phyloP scores from a whole-genome alignment of 2,888 invertebrate species.

The Bembecia ichneumoniformis region DNA sequence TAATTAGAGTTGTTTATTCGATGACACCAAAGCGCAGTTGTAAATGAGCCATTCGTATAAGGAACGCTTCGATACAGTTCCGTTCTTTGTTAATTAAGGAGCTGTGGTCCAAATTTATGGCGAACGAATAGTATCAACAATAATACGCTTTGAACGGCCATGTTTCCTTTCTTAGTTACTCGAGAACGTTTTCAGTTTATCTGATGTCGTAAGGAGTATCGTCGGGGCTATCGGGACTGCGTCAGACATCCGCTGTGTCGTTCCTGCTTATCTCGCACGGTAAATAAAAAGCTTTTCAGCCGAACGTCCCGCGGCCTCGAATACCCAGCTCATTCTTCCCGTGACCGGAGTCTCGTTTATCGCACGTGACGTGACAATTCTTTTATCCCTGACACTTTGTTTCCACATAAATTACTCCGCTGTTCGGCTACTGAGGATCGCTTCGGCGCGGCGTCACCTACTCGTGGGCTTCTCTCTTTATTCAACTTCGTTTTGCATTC shows the following conservation, averaged over 20 bases:
- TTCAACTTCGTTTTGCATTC: constrained; percentile 63
- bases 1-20: constrained; percentile 58
- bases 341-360: constrained; percentile 37
- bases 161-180: constrained; percentile 43
- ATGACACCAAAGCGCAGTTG: constrained; percentile 30
- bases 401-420: constrained; percentile 56
- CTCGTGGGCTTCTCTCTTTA: constrained; percentile 43
- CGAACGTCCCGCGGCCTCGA: constrained; percentile 23
- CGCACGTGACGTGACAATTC: constrained; percentile 55
- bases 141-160: constrained; percentile 40
- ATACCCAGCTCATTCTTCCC: constrained; percentile 29
- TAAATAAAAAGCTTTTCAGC: constrained; percentile 43
- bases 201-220: constrained; percentile 53
- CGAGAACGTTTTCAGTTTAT: constrained; percentile 37
- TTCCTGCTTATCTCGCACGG: constrained; percentile 35
- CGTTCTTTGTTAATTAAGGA: constrained; percentile 54
- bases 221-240: constrained; percentile 33
- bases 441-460: constrained; percentile 36
- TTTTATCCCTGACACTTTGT: constrained; percentile 53
- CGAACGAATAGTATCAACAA: constrained; percentile 49
- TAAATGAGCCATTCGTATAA: constrained; percentile 32
- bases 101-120: constrained; percentile 41
- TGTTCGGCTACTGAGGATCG: constrained; percentile 44
- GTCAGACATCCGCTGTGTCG: constrained; percentile 35
- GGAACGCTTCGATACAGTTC: constrained; percentile 30